A percentile compares a stretch with the other conserved stretches of the same genome.
These are phyloP conservation scores for Dascyllus trimaculatus DNA, from an alignment of 2,113 vertebrate genomes.

Conservation along the genomic window DNA sequence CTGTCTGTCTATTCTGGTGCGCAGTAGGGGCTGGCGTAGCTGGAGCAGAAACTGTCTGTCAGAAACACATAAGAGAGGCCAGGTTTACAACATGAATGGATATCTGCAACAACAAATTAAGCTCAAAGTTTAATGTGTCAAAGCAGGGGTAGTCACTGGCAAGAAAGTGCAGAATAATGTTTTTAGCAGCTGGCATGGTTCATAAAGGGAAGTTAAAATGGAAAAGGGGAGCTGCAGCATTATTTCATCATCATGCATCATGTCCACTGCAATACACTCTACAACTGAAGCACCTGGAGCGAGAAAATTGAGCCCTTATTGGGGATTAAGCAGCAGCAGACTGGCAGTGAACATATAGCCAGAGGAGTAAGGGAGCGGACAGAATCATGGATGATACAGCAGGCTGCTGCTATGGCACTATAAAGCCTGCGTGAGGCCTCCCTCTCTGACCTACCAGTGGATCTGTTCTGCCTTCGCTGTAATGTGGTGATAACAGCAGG, in stretches of 20 bases:
- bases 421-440: slow-evolving; percentile 21
- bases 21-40: slow-evolving; percentile 60
- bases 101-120: slow-evolving; percentile 7
- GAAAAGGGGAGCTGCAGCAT: slow-evolving; percentile 1
- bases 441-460: slow-evolving; percentile 73
- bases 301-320: slow-evolving; percentile 1
- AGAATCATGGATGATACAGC: slow-evolving; percentile 35
- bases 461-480: slow-evolving; percentile 52
- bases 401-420: slow-evolving; percentile 28
- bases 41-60: slow-evolving; percentile 77
- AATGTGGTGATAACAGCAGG: slow-evolving; percentile 20
- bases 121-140: slow-evolving; percentile 13
- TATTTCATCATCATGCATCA: neutral
- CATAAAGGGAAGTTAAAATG: slow-evolving; percentile 6
- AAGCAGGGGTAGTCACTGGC: slow-evolving; percentile 15
- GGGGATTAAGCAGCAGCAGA: slow-evolving; percentile 36
- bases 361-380: slow-evolving; percentile 33
- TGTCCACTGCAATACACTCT: neutral
- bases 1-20: slow-evolving; percentile 62
- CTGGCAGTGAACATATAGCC: slow-evolving; percentile 1
- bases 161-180: neutral
- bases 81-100: neutral
- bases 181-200: slow-evolving; percentile 20
- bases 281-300: neutral
- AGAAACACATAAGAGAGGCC: slow-evolving; percentile 52